Conservation (phyloP, 53 echinoderm and acorn worm genomes). For the Paelopatides confundens region DNA sequence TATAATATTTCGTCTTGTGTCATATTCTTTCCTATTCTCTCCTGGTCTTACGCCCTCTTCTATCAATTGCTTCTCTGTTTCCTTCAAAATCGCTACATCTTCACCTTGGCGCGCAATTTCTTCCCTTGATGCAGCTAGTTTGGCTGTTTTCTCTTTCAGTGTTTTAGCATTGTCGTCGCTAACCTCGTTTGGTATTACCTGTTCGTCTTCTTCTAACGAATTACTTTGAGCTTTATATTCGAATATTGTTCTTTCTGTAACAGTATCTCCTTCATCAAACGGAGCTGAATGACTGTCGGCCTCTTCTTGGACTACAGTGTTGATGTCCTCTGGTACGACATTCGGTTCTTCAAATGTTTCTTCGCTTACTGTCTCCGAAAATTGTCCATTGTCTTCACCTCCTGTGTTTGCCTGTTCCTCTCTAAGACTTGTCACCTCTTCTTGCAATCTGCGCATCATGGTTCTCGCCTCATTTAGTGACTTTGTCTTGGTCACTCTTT, state of each 20-base stretch:
- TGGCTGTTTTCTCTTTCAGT: background rate
- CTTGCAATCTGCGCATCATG: too few species aligned
- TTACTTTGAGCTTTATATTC: background rate
- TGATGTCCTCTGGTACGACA: background rate
- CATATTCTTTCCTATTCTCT: background rate
- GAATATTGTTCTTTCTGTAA: background rate
- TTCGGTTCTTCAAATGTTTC: background rate
- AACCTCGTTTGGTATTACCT: too few species aligned
- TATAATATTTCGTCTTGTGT: background rate
- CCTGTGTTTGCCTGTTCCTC: too few species aligned
- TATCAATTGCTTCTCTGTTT: background rate
- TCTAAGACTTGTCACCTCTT: too few species aligned
- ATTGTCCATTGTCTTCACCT: background rate
- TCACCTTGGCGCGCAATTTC: background rate
- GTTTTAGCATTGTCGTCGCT: background rate
- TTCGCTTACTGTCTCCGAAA: background rate
- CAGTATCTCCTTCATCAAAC: background rate
- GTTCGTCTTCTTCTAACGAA: background rate
- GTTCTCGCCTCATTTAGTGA: too few species aligned
- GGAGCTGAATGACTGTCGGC: too few species aligned
- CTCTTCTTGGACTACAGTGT: too few species aligned
- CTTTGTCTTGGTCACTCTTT: too few species aligned
- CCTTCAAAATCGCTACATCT: background rate
- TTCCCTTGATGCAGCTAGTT: background rate
- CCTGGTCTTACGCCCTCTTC: background rate